Percentiles rank a stretch among this genome's conserved stretches.
Evolutionary conservation across 2,888 invertebrate genomes (phyloP).

Genomic region (Caenorhabditis japonica): DNA sequence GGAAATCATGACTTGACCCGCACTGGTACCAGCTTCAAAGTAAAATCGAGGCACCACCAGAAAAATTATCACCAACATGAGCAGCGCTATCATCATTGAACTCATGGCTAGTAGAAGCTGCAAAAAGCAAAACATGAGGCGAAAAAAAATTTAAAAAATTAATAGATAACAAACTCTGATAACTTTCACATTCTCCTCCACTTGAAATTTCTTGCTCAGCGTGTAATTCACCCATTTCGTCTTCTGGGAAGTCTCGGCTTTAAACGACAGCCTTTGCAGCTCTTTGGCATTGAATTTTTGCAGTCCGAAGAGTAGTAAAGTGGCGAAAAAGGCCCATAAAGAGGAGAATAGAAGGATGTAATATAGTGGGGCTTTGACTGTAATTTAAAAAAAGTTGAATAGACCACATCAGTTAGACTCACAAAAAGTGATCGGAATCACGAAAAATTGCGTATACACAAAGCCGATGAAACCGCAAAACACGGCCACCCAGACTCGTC

Average conservation of each 20-base stretch:
- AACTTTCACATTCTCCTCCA: slow-evolving; percentile 47
- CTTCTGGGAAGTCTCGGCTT: slow-evolving; percentile 25
- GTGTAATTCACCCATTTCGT: slow-evolving; percentile 38
- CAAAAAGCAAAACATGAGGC: neutral
- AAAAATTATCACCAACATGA: slow-evolving; percentile 30
- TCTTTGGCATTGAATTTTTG: slow-evolving; percentile 17
- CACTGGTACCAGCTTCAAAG: slow-evolving; percentile 16
- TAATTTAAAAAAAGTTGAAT: slow-evolving; percentile 7
- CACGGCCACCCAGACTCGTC: slow-evolving; percentile 22
- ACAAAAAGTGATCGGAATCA: slow-evolving; percentile 35
- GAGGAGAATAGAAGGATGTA: slow-evolving; percentile 18
- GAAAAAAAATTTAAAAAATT: neutral
- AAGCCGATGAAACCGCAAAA: slow-evolving; percentile 10
- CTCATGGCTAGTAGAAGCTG: slow-evolving; percentile 27
- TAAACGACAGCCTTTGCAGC: slow-evolving; percentile 20
- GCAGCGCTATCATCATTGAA: slow-evolving; percentile 18
- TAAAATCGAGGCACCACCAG: slow-evolving; percentile 34
- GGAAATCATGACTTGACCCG: slow-evolving; percentile 34
- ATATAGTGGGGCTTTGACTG: slow-evolving; percentile 28
- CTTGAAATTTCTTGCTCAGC: slow-evolving; percentile 46
- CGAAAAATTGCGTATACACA: slow-evolving; percentile 22
- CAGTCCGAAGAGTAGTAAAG: slow-evolving; percentile 16
- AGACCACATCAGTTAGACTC: slow-evolving; percentile 9
- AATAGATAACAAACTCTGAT: slow-evolving; percentile 17
- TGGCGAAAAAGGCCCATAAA: slow-evolving; percentile 17